Conservation (phyloP, 2,113 vertebrate genomes). For the Bujurquina vittata region DNA sequence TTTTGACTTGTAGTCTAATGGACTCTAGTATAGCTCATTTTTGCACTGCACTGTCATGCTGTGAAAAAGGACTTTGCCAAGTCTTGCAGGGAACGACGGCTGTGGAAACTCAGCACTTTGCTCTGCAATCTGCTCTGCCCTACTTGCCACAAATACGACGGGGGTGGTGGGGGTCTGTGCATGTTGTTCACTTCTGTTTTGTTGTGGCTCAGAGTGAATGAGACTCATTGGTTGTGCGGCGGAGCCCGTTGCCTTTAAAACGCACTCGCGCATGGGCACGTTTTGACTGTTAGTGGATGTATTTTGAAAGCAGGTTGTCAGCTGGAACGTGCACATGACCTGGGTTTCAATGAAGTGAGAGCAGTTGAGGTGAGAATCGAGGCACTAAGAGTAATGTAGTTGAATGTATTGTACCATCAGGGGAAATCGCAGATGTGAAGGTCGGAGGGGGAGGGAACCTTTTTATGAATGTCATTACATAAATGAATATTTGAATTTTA, state of each 20-base stretch:
- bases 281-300: neutral
- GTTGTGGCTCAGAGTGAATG: constrained; percentile 43
- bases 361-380: neutral
- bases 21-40: constrained; percentile 59
- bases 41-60: constrained; percentile 78
- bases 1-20: constrained; percentile 37
- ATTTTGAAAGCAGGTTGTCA: constrained; percentile 18
- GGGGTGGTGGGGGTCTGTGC: constrained; percentile 9
- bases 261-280: neutral
- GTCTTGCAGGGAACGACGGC: constrained; percentile 70
- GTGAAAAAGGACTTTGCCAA: constrained; percentile 73
- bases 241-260: constrained; percentile 47
- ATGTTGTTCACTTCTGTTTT: constrained; percentile 39
- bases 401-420: constrained; percentile 46
- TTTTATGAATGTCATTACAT: constrained; percentile 28
- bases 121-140: constrained; percentile 76
- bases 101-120: constrained; percentile 77
- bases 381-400: constrained; percentile 18
- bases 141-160: constrained; percentile 72
- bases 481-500: constrained; percentile 37
- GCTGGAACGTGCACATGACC: constrained; percentile 19
- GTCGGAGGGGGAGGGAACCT: constrained; percentile 4
- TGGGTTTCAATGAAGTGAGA: constrained; percentile 24
- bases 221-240: constrained; percentile 16
- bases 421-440: constrained; percentile 32